Base-by-base conservation (phyloP, 2,113 vertebrate genomes). In the Heliornis fulica region DNA sequence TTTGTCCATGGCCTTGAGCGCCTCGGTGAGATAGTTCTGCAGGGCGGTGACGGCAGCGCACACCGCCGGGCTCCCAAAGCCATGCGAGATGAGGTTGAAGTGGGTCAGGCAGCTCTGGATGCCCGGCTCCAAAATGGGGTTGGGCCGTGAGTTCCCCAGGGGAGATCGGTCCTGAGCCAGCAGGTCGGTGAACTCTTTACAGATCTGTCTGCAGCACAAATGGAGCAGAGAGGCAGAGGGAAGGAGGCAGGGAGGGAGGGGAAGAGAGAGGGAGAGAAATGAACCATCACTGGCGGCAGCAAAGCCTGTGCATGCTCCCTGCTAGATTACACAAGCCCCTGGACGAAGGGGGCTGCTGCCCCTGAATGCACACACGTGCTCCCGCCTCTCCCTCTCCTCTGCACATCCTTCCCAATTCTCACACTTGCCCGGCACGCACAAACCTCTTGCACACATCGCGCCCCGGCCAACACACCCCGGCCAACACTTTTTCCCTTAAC, bases 21-120 rank as follows among this genome's bases (percentile, higher is more conserved):
- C 99, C 98, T 99, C 99, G 91, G 99, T 99, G 98, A 99, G 98
- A 99, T 99, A 99, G 99, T 99, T 99, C 99, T 99, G 99, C 94
- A 99, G 98, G 97, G 99, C 99, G 2, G 99, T 99, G 97, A 99
- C 98, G 21, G 99, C 99, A 78, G 99, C 99, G 57, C 99, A 99
- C 96, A 99, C 98, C 2, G 99, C 99, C 28, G 99, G 99, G 97
- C 99, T 99, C 97, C 99, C 99, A 93, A 99, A 99, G 96, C 99
- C 99, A 92, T 99, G 99, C 15, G 99, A 99, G 98, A 99, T 99
- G 97, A 99, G 99, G 98, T 99, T 99, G 99, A 99, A 99, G 98
- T 99, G 99, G 98, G 99, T 99, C 99, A 99, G 98, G 97, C 99
- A 99, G 98, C 99, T 99, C 98, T 99, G 99, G 98, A 99, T 99